These are phyloP conservation scores for Trissolcus basalis DNA, from an alignment of 1,140 invertebrate species.

Conservation along the genomic window DNA sequence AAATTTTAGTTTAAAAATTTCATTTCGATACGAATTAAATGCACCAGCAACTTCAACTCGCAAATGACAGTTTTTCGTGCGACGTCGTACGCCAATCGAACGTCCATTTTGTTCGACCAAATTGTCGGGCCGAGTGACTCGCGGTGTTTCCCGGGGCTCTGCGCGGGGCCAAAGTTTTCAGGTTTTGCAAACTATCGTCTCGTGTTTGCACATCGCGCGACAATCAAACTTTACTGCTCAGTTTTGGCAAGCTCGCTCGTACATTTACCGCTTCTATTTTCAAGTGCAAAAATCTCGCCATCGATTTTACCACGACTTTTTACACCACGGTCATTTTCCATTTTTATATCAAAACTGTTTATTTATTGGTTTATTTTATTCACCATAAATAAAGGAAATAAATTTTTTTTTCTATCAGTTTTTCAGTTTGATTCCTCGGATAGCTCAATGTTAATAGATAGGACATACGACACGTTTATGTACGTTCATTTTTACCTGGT, in stretches of 20 bases:
- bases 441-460: no score
- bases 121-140: conserved; percentile 35
- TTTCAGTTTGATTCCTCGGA: no score
- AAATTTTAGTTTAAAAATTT: conserved; percentile 19
- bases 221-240: conserved; percentile 60
- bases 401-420: no score
- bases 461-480: no score
- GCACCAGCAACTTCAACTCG: conserved; percentile 24
- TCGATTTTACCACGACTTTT: conserved; percentile 13
- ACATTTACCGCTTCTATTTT: no score
- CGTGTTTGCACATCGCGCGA: conserved; percentile 22
- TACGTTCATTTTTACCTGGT: no score
- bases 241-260: conserved; percentile 6
- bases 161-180: conserved; percentile 43
- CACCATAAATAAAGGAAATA: no score
- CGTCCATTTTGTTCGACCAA: conserved; percentile 14
- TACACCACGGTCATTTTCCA: no score
- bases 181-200: conserved; percentile 38
- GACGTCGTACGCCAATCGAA: conserved; percentile 6
- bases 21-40: conserved; percentile 24
- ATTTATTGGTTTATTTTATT: no score
- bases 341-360: no score
- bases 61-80: conserved; percentile 5
- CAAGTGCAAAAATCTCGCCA: conserved; percentile 15
- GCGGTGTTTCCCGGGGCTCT: conserved; percentile 3